Base-by-base conservation (phyloP, 2,797 vertebrate species). In the Zenarchopterus dispar region DNA sequence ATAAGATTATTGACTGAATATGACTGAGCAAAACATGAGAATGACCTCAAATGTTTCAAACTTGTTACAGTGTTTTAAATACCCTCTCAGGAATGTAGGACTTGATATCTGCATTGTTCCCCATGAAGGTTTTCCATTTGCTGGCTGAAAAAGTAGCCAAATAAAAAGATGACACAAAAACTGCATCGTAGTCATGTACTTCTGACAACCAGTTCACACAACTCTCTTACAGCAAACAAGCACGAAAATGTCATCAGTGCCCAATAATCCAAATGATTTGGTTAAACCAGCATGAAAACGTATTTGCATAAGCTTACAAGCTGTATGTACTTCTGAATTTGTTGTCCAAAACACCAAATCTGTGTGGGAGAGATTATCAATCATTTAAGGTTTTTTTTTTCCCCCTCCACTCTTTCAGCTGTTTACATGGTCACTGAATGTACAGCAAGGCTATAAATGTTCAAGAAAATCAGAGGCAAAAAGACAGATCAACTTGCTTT, bases 341-440 rank as follows among this genome's bases (percentile, higher is more conserved):
- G 24, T 26, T 8, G 39, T 19, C 8, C 21, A 62, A 17, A 64
- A 53, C 19, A n/a, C 1, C 15, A 36, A 58, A 53, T 58, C 17
- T 8, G 26, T 19, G 11, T 26, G 24, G n/a, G n/a, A n/a, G n/a
- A n/a, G n/a, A n/a, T n/a, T 3, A 62, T 70, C 22, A 6, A 70
- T 72, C 22, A n/a, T 28, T 7, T 8, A 41, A 6, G 18, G 50
- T 72, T 72, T 59, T 60, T 68, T 56, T n/a, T n/a, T n/a, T n/a
- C n/a, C n/a, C n/a, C n/a, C 60, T 56, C 45, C 13, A 39, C 33
- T 11, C 44, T 33, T 51, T 56, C 19, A 2, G 5, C 28, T 41
- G 28, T 56, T 52, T 51, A 10, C 60, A 42, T 15, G 66, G 77
- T 83, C 62, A 67, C 67, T 60, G 48, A 67, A 45, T 59, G 79